Evolutionary conservation across 2,888 invertebrate species (phyloP), one percentile per base, ranked within the genome.

Genomic region (Melinaea marsaeus): DNA sequence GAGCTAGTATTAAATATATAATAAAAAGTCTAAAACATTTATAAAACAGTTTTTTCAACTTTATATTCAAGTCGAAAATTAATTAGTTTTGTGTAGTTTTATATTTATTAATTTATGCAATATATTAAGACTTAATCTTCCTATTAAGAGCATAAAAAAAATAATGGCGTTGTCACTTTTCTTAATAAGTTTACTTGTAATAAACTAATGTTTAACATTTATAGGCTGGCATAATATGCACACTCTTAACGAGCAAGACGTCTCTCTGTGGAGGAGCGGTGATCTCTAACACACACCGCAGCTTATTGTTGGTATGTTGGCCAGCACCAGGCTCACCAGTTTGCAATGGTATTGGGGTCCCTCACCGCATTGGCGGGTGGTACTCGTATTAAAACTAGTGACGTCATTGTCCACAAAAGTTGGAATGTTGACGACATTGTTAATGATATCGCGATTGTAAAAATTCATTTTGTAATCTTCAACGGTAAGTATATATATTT

Each of bases 221-320:
- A 3, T 69, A 89, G 89, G 85, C 80, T 11, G 89, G 89, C 0
- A 81, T 90, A 34, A 66, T 88, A 32, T 75, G 79, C 0, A 79
- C 73, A 0, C 67, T 90, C 0, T 83, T 79, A 0, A 77, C 79
- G 0, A 83, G 86, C 0, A 77, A 74, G 75, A 78, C 80, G 0
- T 89, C 90, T 4, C 69, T 89, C 11, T 90, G 90, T 35, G 88
- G 88, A 0, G 89, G 89, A 0, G 78, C 86, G 2, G 74, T 90
- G 2, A 66, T 89, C 37, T 87, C 88, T 4, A 71, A 73, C 48
- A 86, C 77, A 0, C 0, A 87, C 88, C 0, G 90, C 89, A 1
- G 89, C 88, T 0, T 89, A 90, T 61, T 89, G 89, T 73, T 90
- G 88, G 89, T 85, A 78, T 75, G 90, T 88, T 4, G 89, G 89